phyloP scores from a whole-genome alignment of 2,113 vertebrate genomes.

The Chitala chitala region DNA sequence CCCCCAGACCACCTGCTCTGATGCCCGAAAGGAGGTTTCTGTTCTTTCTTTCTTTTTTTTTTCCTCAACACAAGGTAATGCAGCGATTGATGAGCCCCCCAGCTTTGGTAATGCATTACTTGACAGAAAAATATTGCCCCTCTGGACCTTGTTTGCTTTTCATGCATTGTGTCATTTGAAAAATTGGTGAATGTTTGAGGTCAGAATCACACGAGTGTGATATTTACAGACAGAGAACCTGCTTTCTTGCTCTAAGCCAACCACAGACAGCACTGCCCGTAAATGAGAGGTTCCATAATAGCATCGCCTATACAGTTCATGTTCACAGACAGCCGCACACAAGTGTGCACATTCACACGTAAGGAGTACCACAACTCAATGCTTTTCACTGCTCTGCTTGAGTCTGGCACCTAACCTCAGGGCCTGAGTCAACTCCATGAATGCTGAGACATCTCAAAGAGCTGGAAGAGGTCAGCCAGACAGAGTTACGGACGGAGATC shows the following conservation, averaged over 20 bases:
- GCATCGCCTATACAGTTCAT: background rate
- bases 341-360: too few species aligned
- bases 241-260: background rate
- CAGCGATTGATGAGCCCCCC: constrained; percentile 20
- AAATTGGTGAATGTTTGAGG: constrained; percentile 12
- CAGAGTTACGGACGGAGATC: too few species aligned
- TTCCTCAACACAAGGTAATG: constrained; percentile 20
- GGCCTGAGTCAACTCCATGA: too few species aligned
- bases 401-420: too few species aligned
- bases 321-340: too few species aligned
- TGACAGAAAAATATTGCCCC: constrained; percentile 24
- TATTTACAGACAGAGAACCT: background rate
- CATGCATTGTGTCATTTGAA: constrained; percentile 7
- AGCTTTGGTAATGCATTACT: constrained; percentile 14
- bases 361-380: too few species aligned
- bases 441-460: too few species aligned
- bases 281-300: background rate
- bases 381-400: too few species aligned
- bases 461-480: too few species aligned
- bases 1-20: constrained; percentile 23
- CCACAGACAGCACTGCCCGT: too few species aligned
- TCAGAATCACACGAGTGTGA: constrained; percentile 4
- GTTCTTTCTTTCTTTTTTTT: background rate
- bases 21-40: constrained; percentile 15
- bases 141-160: background rate